A percentile compares a stretch with the other conserved stretches of the same genome.
These are phyloP conservation scores for Mylabris phalerata DNA, from an alignment of 1,140 invertebrate genomes.

Conservation along the genomic window DNA sequence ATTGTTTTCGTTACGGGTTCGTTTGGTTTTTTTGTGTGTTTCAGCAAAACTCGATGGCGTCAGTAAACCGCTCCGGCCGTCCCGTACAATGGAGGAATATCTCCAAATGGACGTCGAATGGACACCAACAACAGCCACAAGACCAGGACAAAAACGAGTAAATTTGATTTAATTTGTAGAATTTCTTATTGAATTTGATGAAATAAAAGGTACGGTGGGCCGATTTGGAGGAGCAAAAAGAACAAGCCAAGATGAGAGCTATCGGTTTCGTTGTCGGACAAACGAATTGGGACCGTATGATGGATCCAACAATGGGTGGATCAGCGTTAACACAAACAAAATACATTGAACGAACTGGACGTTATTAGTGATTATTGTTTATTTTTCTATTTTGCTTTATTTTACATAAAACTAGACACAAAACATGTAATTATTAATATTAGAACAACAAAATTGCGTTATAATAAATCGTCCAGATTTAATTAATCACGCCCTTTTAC, in stretches of 20 bases:
- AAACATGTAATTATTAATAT: slow-evolving; percentile 1
- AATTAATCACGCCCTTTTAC: background rate
- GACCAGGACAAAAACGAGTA: slow-evolving; percentile 85
- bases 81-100: slow-evolving; percentile 78
- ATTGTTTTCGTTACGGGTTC: background rate
- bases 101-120: slow-evolving; percentile 79
- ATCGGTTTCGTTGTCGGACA: slow-evolving; percentile 94
- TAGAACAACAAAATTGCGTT: too few species aligned
- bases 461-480: too few species aligned
- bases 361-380: slow-evolving; percentile 7
- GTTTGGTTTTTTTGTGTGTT: slow-evolving; percentile 42
- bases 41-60: slow-evolving; percentile 84
- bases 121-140: slow-evolving; percentile 46
- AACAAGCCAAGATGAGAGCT: slow-evolving; percentile 84
- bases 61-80: slow-evolving; percentile 52
- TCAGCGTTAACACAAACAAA: slow-evolving; percentile 88
- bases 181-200: background rate
- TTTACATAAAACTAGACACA: background rate
- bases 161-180: slow-evolving; percentile 36
- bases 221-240: slow-evolving; percentile 86
- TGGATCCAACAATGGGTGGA: slow-evolving; percentile 82
- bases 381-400: slow-evolving; percentile 5
- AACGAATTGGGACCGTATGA: slow-evolving; percentile 90
- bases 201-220: slow-evolving; percentile 89
- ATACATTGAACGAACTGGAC: slow-evolving; percentile 66